phyloP scores from a whole-genome alignment of 2,888 invertebrate species.

The Acrobasis repandana region DNA sequence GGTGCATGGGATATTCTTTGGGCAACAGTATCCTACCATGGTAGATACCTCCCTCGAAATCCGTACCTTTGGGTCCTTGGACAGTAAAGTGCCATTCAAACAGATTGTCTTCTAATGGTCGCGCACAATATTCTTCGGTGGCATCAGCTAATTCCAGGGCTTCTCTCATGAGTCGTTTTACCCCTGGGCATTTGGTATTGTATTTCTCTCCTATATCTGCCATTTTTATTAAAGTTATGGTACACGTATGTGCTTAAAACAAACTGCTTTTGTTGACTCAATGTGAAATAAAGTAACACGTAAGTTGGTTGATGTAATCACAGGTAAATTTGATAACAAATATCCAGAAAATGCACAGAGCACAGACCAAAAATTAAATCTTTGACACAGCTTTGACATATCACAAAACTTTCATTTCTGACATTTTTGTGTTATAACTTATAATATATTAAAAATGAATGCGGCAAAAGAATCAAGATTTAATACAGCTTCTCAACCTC shows the following conservation, averaged over 20 bases:
- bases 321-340: slow-evolving; percentile 60
- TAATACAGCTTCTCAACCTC: too few species aligned
- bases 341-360: slow-evolving; percentile 5
- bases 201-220: slow-evolving; percentile 75
- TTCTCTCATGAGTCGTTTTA: slow-evolving; percentile 96
- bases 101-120: slow-evolving; percentile 96
- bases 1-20: slow-evolving; percentile 98
- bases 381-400: neutral
- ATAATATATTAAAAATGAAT: too few species aligned
- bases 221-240: slow-evolving; percentile 43
- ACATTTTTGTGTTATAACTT: neutral
- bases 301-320: slow-evolving; percentile 56
- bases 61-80: slow-evolving; percentile 92
- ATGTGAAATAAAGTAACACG: slow-evolving; percentile 45
- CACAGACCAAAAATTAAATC: slow-evolving; percentile 1
- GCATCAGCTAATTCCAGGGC: slow-evolving; percentile 93
- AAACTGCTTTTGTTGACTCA: slow-evolving; percentile 45
- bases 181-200: slow-evolving; percentile 87
- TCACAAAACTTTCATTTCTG: neutral
- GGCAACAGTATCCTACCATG: slow-evolving; percentile 96
- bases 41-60: slow-evolving; percentile 95
- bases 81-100: slow-evolving; percentile 99
- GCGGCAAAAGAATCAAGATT: too few species aligned
- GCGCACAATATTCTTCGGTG: slow-evolving; percentile 94
- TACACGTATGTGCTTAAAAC: slow-evolving; percentile 31